Percentiles rank a stretch among this genome's conserved stretches.
Evolutionary conservation across 2,113 vertebrate genomes (phyloP).

Genomic region (Macroglossus sobrinus): DNA sequence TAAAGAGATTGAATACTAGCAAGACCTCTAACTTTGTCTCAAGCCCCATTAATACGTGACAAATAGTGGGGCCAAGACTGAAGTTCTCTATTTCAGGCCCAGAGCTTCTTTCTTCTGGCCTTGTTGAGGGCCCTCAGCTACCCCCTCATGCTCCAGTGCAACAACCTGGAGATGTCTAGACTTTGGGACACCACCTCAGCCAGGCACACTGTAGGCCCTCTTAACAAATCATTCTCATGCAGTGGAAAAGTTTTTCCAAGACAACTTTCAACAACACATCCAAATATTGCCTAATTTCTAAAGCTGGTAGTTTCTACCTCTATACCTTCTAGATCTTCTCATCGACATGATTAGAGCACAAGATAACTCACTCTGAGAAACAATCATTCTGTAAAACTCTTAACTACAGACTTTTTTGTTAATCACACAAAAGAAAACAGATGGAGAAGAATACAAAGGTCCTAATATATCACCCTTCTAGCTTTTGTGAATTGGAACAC

Average conservation of each 20-base stretch:
- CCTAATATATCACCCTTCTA: neutral
- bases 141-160: accelerated
- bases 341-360: neutral
- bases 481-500: neutral
- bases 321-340: neutral
- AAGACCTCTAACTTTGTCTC: neutral
- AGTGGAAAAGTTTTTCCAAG: neutral
- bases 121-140: neutral
- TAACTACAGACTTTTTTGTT: neutral
- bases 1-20: neutral
- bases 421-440: neutral
- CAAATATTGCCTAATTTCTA: neutral
- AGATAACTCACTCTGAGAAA: neutral
- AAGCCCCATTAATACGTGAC: neutral
- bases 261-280: neutral
- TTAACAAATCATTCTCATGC: neutral
- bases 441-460: neutral
- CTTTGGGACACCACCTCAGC: neutral
- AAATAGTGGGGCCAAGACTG: neutral
- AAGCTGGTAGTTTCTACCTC: neutral
- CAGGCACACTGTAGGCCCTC: neutral
- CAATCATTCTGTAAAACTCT: neutral
- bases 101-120: neutral
- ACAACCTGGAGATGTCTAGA: neutral
- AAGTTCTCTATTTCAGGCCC: neutral